These are phyloP conservation scores for Malurus alboscapulatus DNA, from an alignment of 2,113 vertebrate species.

Conservation along the genomic window DNA sequence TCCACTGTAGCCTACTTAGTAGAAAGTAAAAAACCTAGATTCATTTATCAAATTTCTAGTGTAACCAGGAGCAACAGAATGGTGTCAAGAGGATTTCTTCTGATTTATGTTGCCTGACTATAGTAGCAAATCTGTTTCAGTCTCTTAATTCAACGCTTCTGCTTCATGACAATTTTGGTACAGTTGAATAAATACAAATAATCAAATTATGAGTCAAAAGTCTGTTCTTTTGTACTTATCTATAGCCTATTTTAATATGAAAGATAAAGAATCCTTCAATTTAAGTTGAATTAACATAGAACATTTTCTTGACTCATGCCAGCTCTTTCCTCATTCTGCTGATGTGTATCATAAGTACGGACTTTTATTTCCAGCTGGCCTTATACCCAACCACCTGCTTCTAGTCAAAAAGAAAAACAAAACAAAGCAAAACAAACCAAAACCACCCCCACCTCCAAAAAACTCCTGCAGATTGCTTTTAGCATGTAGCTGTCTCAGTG, in stretches of 20 bases:
- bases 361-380: constrained; percentile 54
- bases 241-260: constrained; percentile 47
- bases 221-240: constrained; percentile 6
- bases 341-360: constrained; percentile 50
- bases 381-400: constrained; percentile 55
- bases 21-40: not conserved
- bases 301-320: constrained; percentile 15
- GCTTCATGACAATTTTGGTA: constrained; percentile 6
- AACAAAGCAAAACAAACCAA: not conserved
- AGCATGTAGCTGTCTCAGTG: constrained; percentile 32
- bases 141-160: constrained; percentile 18
- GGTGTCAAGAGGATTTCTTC: not conserved
- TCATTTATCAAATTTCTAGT: not conserved
- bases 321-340: constrained; percentile 29
- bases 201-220: constrained; percentile 28
- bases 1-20: not conserved
- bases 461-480: constrained; percentile 29
- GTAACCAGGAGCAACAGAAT: not conserved
- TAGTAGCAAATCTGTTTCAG: not conserved
- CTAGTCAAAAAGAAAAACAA: not conserved
- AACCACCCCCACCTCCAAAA: fast-evolving
- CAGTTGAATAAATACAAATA: constrained; percentile 32
- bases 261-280: constrained; percentile 17
- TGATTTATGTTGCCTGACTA: not conserved
- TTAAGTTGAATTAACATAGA: constrained; percentile 4